phyloP scores from a whole-genome alignment of 2,888 invertebrate genomes.

The Ceriagrion tenellum region DNA sequence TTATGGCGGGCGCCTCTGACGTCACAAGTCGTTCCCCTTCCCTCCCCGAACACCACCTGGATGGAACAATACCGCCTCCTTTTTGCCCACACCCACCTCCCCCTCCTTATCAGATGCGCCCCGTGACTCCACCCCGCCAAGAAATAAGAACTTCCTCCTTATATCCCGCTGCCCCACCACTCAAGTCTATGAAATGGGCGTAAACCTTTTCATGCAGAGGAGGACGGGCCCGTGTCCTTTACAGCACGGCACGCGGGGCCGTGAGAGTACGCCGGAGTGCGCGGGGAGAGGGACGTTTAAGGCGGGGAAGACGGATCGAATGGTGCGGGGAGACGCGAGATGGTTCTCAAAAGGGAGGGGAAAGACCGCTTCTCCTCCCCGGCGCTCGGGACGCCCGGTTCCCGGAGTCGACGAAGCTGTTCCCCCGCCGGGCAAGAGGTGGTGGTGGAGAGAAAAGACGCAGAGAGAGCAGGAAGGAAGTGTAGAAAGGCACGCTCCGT shows the following conservation, averaged over 20 bases:
- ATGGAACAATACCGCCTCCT: constrained; percentile 9
- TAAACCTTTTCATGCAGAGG: constrained; percentile 54
- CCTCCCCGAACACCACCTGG: not conserved
- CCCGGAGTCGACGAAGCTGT: not conserved
- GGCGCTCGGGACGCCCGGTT: not conserved
- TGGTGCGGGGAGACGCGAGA: not conserved
- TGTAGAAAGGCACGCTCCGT: not conserved
- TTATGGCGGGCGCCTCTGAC: constrained; percentile 55
- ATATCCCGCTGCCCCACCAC: not conserved
- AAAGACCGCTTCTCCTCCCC: not conserved
- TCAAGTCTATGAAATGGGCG: constrained; percentile 38
- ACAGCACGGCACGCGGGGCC: not conserved
- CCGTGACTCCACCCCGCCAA: not conserved
- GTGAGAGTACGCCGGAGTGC: no score
- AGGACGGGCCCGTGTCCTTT: not conserved
- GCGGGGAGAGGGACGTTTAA: not conserved
- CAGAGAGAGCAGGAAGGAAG: not conserved
- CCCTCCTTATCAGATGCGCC: constrained; percentile 32
- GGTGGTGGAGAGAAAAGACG: not conserved
- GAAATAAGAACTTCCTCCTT: not conserved
- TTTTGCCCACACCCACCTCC: constrained; percentile 31
- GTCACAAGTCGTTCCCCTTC: not conserved
- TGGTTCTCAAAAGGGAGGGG: not conserved
- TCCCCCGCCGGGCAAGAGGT: not conserved
- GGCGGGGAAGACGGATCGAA: not conserved